Evolutionary conservation across 2,797 vertebrate genomes (phyloP).

Genomic region (Zenarchopterus dispar): DNA sequence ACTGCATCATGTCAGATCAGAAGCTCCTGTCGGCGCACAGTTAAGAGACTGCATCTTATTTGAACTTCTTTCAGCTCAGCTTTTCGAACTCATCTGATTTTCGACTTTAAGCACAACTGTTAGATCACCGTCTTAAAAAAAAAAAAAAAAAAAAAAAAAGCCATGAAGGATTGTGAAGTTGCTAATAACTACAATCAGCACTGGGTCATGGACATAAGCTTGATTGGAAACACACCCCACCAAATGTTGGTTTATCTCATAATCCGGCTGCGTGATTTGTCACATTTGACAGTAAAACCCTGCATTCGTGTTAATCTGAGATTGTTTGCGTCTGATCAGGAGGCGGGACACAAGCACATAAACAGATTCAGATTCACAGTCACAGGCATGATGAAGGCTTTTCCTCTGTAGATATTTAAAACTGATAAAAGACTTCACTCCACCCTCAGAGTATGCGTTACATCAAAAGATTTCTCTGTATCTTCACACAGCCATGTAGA

Average conservation of each 20-base stretch:
- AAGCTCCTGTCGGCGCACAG: no score
- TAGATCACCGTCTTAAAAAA: neutral
- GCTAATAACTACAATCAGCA: slow-evolving; percentile 54
- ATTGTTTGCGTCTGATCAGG: slow-evolving; percentile 59
- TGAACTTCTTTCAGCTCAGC: no score
- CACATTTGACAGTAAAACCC: slow-evolving; percentile 73
- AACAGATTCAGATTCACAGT: neutral
- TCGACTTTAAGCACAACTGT: no score
- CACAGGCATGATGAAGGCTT: slow-evolving; percentile 1
- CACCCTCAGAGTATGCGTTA: neutral
- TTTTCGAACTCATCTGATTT: no score
- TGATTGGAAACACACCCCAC: slow-evolving; percentile 52
- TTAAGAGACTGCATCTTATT: no score
- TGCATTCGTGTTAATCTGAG: slow-evolving; percentile 76
- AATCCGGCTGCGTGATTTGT: slow-evolving; percentile 72
- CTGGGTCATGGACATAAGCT: slow-evolving; percentile 44
- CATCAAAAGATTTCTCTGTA: no score
- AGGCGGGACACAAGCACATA: slow-evolving; percentile 26
- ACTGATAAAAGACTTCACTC: neutral
- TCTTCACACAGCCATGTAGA: no score
- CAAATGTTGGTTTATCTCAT: slow-evolving; percentile 62
- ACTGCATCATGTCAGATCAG: no score
- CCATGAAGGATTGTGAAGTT: slow-evolving; percentile 20
- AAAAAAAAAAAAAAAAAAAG: neutral
- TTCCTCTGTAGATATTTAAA: neutral